These are phyloP conservation scores for Bujurquina vittata DNA, from an alignment of 2,113 vertebrate species.

Conservation along the genomic window DNA sequence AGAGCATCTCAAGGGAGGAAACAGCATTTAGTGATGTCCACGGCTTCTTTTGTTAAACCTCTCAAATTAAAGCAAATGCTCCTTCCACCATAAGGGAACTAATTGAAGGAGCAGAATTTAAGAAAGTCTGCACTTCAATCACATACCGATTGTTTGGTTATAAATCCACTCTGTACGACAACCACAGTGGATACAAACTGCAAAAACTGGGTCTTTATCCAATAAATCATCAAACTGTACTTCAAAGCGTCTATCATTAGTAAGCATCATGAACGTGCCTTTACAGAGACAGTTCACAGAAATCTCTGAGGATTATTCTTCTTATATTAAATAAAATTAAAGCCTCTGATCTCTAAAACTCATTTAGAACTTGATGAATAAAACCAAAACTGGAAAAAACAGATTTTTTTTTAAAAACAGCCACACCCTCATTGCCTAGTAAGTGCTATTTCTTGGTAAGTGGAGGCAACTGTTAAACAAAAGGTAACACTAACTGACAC, in stretches of 20 bases:
- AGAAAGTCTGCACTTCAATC: not conserved
- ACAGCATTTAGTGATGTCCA: not conserved
- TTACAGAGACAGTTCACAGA: no score
- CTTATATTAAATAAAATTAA: not conserved
- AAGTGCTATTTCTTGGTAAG: conserved; percentile 4
- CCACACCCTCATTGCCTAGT: not conserved
- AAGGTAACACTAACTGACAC: conserved; percentile 4
- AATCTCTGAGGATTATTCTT: not conserved
- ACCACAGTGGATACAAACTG: no score
- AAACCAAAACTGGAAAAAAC: not conserved
- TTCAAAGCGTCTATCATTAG: not conserved
- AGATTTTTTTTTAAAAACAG: conserved; percentile 13
- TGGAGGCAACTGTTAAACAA: not conserved
- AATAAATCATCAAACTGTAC: not conserved
- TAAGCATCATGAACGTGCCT: no score
- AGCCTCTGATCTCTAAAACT: not conserved
- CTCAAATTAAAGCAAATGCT: not conserved
- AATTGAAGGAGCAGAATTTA: not conserved
- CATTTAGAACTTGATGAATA: not conserved
- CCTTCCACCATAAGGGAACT: not conserved
- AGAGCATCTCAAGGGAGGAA: not conserved
- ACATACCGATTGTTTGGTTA: not conserved
- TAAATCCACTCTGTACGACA: not conserved
- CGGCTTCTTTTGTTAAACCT: not conserved
- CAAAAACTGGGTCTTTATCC: not conserved